These are phyloP conservation scores for Listronotus bonariensis DNA, from an alignment of 1,140 invertebrate genomes.

Conservation along the genomic window DNA sequence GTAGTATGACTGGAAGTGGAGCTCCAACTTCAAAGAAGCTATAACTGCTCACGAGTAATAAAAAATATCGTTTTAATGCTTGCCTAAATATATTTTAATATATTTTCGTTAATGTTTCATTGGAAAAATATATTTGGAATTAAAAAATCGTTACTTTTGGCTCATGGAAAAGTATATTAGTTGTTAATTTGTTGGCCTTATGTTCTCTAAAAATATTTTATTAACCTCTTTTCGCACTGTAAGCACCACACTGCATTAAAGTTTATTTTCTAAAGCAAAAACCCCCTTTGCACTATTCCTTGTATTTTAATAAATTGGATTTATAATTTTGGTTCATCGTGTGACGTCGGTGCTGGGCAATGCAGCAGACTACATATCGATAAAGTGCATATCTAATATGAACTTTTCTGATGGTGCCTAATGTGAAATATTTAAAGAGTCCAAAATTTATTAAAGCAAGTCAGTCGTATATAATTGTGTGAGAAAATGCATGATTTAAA, in stretches of 20 bases:
- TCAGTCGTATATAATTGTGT: no score
- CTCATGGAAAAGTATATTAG: constrained; percentile 34
- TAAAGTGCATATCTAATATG: no score
- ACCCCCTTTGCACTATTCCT: constrained; percentile 8
- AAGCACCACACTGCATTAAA: constrained; percentile 10
- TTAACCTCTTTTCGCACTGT: background rate
- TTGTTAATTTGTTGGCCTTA: constrained; percentile 44
- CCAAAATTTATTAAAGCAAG: no score
- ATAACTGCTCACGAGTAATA: constrained; percentile 66
- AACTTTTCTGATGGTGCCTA: no score
- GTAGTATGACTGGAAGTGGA: constrained; percentile 92
- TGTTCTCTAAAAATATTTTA: constrained; percentile 20
- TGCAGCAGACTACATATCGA: no score
- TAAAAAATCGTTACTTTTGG: constrained; percentile 28
- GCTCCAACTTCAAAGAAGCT: constrained; percentile 92
- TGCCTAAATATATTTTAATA: constrained; percentile 49
- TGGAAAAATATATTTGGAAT: constrained; percentile 24
- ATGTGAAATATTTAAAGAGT: no score
- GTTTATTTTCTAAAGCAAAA: constrained; percentile 12
- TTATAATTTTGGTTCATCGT: no score
- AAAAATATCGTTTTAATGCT: constrained; percentile 53
- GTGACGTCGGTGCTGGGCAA: no score
- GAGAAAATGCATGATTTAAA: no score
- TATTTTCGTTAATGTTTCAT: constrained; percentile 30
- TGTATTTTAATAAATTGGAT: constrained; percentile 1